These are phyloP conservation scores for Myiotriccus ornatus DNA, from an alignment of 2,797 vertebrate species.

Conservation along the genomic window DNA sequence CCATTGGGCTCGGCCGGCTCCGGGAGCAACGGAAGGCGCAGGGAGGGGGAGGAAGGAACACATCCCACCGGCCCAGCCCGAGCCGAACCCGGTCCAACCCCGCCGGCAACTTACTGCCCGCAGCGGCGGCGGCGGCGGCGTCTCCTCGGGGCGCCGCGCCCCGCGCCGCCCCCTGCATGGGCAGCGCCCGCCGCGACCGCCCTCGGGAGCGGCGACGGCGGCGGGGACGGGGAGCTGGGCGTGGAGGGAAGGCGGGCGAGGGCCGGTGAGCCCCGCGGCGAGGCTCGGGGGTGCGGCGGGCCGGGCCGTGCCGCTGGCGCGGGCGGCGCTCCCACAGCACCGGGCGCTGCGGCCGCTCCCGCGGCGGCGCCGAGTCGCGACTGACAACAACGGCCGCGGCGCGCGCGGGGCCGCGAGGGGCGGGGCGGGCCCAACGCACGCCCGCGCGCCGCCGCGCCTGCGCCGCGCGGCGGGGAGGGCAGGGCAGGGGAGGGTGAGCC, in stretches of 20 bases:
- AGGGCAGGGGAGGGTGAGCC: background rate
- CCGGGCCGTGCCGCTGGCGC: background rate
- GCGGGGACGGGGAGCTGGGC: background rate
- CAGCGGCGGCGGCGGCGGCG: background rate
- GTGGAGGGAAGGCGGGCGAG: background rate
- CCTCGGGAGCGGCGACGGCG: background rate
- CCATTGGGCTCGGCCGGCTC: conserved; percentile 39
- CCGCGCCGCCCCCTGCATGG: conserved; percentile 11
- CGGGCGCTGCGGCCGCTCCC: background rate
- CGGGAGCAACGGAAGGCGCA: background rate
- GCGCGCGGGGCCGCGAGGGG: background rate
- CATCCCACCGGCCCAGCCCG: background rate
- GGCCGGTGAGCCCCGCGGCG: background rate
- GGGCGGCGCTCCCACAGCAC: background rate
- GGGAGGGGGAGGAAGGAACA: background rate
- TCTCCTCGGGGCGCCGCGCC: conserved; percentile 59
- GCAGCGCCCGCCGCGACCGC: background rate
- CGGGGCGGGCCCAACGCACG: background rate
- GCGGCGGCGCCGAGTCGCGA: background rate
- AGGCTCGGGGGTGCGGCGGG: background rate
- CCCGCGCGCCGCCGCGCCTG: background rate
- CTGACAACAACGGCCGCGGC: conserved; percentile 48
- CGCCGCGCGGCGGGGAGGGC: background rate
- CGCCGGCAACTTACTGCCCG: conserved; percentile 40
- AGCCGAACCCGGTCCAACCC: conserved; percentile 12